Evolutionary conservation across 2,797 vertebrate species (phyloP), one percentile per base, ranked within the genome.

Genomic region (Pampus argenteus): DNA sequence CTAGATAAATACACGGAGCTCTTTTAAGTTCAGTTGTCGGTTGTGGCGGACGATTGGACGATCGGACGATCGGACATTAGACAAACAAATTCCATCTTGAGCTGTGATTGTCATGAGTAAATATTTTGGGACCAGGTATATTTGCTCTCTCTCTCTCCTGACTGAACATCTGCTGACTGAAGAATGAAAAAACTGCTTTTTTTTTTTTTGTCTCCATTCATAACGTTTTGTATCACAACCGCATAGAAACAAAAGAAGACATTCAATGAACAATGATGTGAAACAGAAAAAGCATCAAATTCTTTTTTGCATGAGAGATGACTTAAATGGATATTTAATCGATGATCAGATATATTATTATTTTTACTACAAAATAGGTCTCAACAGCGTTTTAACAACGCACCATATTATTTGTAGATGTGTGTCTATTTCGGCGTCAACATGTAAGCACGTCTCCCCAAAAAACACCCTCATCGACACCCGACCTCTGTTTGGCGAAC

Each of bases 1-100:
- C 64, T 54, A 23, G 57, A 76, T 61, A 73, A 85, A 86, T 62
- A 55, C 61, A 82, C 71, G 66, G 11, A 58, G 73, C 58, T 81
- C 73, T 84, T 89, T 81, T 74, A 61, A 54, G 64, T 74, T 81
- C 50, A 65, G n/a, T 20, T 40, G 28, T 74, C 8, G 5, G 52
- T 74, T 36, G 60, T 67, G 67, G 73, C 26, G 25, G 23, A 51
- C 65, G 58, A 70, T n/a, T n/a, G n/a, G n/a, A n/a, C n/a, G n/a
- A n/a, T n/a, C n/a, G n/a, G n/a, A n/a, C n/a, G n/a, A n/a, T n/a
- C 26, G 23, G 23, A 13, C 26, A 55, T 66, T 17, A 51, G 54
- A 67, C 77, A 83, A 78, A 79, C 56, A 34, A n/a, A 9, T 50
- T 51, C 14, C 54, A 59, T 61, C 29, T 75, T 68, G 52, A 74